Evolutionary conservation across 2,797 vertebrate genomes (phyloP).

Genomic region (Leptoclinus maculatus): DNA sequence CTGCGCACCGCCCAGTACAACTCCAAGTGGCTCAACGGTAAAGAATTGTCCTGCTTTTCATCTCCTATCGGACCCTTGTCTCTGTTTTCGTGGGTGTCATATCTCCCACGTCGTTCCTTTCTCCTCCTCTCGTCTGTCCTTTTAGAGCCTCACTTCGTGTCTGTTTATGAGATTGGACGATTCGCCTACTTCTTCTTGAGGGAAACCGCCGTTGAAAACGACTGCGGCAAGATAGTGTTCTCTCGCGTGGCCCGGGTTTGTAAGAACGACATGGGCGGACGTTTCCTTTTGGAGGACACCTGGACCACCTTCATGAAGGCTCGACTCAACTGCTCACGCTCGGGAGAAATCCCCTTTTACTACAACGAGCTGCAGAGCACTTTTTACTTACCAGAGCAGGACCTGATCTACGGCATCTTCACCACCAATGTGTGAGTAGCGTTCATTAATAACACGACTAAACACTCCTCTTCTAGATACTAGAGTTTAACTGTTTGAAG

Average conservation of each 20-base stretch:
- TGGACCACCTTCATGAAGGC: constrained; percentile 99
- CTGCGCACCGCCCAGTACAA: constrained; percentile 97
- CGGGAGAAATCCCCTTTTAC: constrained; percentile 95
- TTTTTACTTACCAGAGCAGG: constrained; percentile 92
- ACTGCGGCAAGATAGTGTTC: constrained; percentile 94
- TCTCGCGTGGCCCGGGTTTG: constrained; percentile 94
- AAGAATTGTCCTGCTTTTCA: neutral
- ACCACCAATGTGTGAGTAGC: constrained; percentile 94
- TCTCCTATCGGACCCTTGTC: accelerated
- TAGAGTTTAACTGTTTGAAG: neutral
- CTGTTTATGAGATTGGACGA: constrained; percentile 92
- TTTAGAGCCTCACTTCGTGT: constrained; percentile 95
- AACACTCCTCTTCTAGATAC: neutral
- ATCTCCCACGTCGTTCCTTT: neutral
- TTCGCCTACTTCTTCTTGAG: constrained; percentile 97
- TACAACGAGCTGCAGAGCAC: constrained; percentile 97
- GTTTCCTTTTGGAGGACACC: constrained; percentile 95
- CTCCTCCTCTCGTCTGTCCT: neutral
- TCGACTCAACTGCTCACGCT: constrained; percentile 94
- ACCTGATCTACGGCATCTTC: constrained; percentile 96
- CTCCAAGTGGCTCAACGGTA: constrained; percentile 98
- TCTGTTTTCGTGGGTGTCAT: neutral
- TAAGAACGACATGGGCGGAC: constrained; percentile 95
- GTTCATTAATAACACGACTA: neutral
- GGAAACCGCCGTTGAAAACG: constrained; percentile 94